A percentile compares a stretch with the other conserved stretches of the same genome.
Evolutionary conservation across 2,888 invertebrate species (phyloP).

Genomic region (Tortrix viridana): DNA sequence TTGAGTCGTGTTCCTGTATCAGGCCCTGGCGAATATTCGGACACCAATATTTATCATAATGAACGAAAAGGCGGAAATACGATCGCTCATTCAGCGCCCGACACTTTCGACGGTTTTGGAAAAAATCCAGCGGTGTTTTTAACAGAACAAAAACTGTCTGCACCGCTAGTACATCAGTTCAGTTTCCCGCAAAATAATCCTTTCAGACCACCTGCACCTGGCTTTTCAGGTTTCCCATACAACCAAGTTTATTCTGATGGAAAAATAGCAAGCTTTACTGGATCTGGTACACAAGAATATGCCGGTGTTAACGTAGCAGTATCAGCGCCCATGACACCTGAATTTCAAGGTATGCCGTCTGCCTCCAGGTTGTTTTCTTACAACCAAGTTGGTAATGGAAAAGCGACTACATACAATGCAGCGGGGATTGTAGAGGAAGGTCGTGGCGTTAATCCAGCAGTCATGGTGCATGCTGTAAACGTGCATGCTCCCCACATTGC

Average conservation of each 20-base stretch:
- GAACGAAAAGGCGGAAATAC: neutral
- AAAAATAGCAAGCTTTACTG: neutral
- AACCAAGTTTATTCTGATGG: slow-evolving; percentile 4
- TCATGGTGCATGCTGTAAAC: slow-evolving; percentile 3
- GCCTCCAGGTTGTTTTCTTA: slow-evolving; percentile 30
- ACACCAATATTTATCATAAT: slow-evolving; percentile 32
- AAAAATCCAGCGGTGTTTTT: slow-evolving; percentile 8
- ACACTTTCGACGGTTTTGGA: neutral
- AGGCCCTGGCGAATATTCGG: slow-evolving; percentile 48
- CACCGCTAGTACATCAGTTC: neutral
- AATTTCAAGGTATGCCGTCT: slow-evolving; percentile 7
- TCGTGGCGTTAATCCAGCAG: neutral
- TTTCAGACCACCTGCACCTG: neutral
- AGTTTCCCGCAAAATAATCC: slow-evolving; percentile 12
- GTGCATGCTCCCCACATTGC: slow-evolving; percentile 37
- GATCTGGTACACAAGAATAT: neutral
- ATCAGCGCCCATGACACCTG: slow-evolving; percentile 1
- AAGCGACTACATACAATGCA: slow-evolving; percentile 46
- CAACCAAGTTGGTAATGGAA: slow-evolving; percentile 48
- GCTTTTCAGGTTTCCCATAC: slow-evolving; percentile 4
- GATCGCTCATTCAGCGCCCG: slow-evolving; percentile 2
- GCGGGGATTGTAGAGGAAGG: slow-evolving; percentile 9
- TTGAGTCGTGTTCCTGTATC: slow-evolving; percentile 31
- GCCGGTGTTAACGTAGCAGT: slow-evolving; percentile 1
- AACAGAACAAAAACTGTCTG: too few species aligned